phyloP scores from a whole-genome alignment of 1,140 invertebrate genomes.

The Drosophila rufa region DNA sequence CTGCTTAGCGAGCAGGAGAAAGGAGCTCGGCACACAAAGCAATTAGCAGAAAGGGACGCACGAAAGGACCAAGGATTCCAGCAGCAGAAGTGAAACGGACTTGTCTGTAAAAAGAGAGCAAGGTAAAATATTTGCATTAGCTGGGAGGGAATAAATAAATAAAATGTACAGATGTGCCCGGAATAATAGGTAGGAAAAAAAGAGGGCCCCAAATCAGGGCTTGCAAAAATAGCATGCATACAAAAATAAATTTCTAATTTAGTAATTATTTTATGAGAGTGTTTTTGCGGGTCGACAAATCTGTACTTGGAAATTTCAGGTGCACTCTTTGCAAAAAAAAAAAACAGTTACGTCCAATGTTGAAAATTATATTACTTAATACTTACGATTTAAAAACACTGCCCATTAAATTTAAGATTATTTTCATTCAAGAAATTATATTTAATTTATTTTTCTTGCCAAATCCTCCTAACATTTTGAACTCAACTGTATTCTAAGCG shows the following conservation, averaged over 20 bases:
- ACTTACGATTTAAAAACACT: no score
- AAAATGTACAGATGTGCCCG: conserved; percentile 47
- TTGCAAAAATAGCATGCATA: neutral
- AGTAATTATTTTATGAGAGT: neutral
- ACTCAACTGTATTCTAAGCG: neutral
- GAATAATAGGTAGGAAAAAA: conserved; percentile 20
- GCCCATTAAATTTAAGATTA: no score
- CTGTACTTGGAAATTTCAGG: no score
- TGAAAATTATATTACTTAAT: no score
- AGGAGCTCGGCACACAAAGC: conserved; percentile 57
- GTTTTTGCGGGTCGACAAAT: neutral
- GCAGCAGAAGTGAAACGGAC: conserved; percentile 23
- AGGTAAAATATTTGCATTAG: conserved; percentile 79
- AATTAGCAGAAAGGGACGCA: conserved; percentile 76
- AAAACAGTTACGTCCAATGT: no score
- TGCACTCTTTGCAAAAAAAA: no score
- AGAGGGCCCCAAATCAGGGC: conserved; percentile 10
- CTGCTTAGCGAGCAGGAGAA: conserved; percentile 50
- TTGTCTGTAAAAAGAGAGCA: conserved; percentile 63
- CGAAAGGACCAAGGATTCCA: conserved; percentile 54
- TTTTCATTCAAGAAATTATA: neutral
- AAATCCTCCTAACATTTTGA: neutral
- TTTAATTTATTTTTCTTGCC: neutral
- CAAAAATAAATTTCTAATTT: conserved; percentile 4
- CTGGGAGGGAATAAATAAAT: conserved; percentile 55